Percentiles rank a stretch among this genome's conserved stretches.
These are phyloP conservation scores for Microtus pennsylvanicus DNA, from an alignment of 2,113 vertebrate genomes.

Conservation along the genomic window DNA sequence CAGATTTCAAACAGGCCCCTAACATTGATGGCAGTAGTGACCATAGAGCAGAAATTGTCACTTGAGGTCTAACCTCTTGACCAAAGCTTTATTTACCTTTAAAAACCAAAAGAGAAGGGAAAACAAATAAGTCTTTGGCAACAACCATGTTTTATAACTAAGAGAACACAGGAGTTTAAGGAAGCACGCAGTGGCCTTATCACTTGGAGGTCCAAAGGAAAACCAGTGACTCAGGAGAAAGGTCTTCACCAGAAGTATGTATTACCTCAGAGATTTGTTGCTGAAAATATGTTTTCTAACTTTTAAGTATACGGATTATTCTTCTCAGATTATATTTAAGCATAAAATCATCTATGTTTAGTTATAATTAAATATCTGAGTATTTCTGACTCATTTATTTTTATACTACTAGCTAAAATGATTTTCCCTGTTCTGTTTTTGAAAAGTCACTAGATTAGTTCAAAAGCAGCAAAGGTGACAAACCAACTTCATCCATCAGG, in stretches of 20 bases:
- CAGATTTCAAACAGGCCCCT: background rate
- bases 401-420: background rate
- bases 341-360: background rate
- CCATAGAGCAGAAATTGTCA: background rate
- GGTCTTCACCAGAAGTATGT: background rate
- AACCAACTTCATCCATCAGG: background rate
- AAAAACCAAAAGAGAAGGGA: background rate
- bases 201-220: background rate
- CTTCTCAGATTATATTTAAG: background rate
- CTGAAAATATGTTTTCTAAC: background rate
- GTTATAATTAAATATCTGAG: background rate
- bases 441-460: background rate
- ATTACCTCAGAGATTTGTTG: background rate
- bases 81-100: background rate
- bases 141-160: background rate
- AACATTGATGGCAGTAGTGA: background rate
- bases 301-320: background rate
- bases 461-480: background rate
- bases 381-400: background rate
- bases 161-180: background rate
- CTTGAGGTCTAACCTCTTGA: background rate
- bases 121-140: background rate
- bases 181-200: background rate
- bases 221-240: background rate
- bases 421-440: background rate